Percentiles rank a stretch among this genome's conserved stretches.
Conservation (phyloP, 2,888 invertebrate genomes). For the Trissoscelio sp. region DNA sequence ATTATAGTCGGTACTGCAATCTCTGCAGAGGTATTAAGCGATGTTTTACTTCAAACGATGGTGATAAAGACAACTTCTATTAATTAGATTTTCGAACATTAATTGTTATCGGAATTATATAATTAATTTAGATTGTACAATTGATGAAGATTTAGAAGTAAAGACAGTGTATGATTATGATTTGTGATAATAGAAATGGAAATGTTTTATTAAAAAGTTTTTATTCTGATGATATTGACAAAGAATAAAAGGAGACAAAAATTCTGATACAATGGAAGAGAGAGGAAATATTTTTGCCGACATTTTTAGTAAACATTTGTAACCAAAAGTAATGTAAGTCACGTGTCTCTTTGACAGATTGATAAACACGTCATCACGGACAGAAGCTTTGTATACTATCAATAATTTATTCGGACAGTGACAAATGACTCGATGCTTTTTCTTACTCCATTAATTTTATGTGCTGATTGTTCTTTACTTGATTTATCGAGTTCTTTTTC, state of each 20-base stretch:
- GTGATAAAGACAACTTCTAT: neutral
- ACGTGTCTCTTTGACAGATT: constrained; percentile 9
- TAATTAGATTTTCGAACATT: neutral
- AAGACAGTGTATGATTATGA: too few species aligned
- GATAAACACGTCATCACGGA: constrained; percentile 12
- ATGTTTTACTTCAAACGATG: neutral
- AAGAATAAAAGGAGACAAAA: too few species aligned
- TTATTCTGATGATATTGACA: too few species aligned
- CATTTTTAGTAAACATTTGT: neutral
- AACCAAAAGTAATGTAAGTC: neutral
- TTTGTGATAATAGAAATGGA: too few species aligned
- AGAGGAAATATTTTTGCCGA: neutral
- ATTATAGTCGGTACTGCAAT: constrained; percentile 10
- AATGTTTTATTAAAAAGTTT: too few species aligned
- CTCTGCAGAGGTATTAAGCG: neutral
- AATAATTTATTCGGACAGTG: constrained; percentile 22
- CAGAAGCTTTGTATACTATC: constrained; percentile 3
- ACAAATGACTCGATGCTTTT: constrained; percentile 23
- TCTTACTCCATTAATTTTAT: constrained; percentile 30
- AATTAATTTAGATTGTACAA: too few species aligned
- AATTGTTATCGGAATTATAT: too few species aligned
- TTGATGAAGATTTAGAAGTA: too few species aligned
- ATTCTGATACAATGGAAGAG: too few species aligned
- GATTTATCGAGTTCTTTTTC: constrained; percentile 26
- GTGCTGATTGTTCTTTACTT: constrained; percentile 33